phyloP scores from a whole-genome alignment of 2,888 invertebrate species.

The Kryphioiulus occultus region DNA sequence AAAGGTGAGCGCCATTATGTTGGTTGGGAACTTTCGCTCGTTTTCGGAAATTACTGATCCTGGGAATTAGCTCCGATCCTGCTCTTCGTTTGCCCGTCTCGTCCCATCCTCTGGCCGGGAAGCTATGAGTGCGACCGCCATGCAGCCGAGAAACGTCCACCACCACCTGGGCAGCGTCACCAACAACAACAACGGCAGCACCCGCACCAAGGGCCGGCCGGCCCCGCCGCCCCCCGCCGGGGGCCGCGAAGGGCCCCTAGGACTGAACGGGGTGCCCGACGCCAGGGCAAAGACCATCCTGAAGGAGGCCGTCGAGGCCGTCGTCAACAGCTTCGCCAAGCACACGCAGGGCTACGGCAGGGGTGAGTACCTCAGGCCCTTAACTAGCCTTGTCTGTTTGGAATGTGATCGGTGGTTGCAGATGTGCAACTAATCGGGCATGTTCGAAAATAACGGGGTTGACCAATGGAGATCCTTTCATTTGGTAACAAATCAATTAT shows the following conservation, averaged over 20 bases:
- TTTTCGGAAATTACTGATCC: background rate
- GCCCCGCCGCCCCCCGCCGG: background rate
- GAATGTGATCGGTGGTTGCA: too few species aligned
- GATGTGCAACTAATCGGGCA: too few species aligned
- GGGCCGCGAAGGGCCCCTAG: background rate
- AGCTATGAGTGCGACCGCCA: constrained; percentile 33
- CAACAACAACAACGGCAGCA: constrained; percentile 37
- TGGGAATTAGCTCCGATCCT: background rate
- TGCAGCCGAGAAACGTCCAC: constrained; percentile 43
- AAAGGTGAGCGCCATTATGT: background rate
- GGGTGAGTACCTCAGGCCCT: too few species aligned
- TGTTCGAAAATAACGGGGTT: too few species aligned
- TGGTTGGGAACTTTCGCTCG: background rate
- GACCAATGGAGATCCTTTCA: too few species aligned
- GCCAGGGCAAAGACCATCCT: constrained; percentile 63
- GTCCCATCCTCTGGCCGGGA: background rate
- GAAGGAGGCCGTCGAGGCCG: constrained; percentile 76
- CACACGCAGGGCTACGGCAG: constrained; percentile 75
- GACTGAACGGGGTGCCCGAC: constrained; percentile 55
- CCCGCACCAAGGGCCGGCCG: constrained; percentile 32
- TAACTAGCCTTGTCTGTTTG: too few species aligned
- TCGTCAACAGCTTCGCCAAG: constrained; percentile 77
- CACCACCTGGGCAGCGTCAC: constrained; percentile 11
- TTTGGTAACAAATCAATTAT: too few species aligned
- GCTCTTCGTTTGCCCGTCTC: background rate